Evolutionary conservation across 2,113 vertebrate species (phyloP), one percentile per base, ranked within the genome.

Genomic region (Apteryx mantelli): DNA sequence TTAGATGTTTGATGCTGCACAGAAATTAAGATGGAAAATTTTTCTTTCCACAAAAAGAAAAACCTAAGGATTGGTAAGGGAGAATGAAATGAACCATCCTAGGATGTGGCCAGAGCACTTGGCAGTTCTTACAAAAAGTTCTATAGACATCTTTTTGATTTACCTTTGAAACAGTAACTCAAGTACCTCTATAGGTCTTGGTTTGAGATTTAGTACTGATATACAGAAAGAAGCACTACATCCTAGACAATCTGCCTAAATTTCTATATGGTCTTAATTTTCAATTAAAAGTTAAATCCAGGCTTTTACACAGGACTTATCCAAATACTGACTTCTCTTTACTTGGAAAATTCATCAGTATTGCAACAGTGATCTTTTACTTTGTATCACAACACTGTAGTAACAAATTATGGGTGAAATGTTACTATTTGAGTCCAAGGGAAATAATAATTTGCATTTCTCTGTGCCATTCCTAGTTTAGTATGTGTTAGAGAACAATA

Each of bases 381-480:
- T 53, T 36, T 38, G 70, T 55, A 90, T 48, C 38, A 52, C 26
- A 89, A 42, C 69, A 44, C 68, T 0, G 0, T 69, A 82, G 16
- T 30, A 74, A 74, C 40, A 68, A 68, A 73, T 52, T 93, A 52
- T 97, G 89, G 95, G 94, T 96, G 61, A 96, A 96, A 84, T 83
- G 95, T 95, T 91, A 93, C 82, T 90, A 15, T 90, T 60, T 56
- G 88, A 88, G 71, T 83, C 64, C 76, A 90, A 55, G 74, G 58
- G 46, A 80, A 95, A 65, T 20, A 61, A 22, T 73, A 46, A 77
- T 86, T 70, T 69, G 68, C 14, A 73, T 92, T 81, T 93, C 22
- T 77, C 14, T 8, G 44, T 53, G 50, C 68, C 42, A 38, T 74
- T 96, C 63, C 44, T 77, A n/a, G 25, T 78, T 95, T 50, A 81